Percentiles rank a stretch among this genome's conserved stretches.
Evolutionary conservation across 2,113 vertebrate genomes (phyloP).

Genomic region (Arvicanthis niloticus): DNA sequence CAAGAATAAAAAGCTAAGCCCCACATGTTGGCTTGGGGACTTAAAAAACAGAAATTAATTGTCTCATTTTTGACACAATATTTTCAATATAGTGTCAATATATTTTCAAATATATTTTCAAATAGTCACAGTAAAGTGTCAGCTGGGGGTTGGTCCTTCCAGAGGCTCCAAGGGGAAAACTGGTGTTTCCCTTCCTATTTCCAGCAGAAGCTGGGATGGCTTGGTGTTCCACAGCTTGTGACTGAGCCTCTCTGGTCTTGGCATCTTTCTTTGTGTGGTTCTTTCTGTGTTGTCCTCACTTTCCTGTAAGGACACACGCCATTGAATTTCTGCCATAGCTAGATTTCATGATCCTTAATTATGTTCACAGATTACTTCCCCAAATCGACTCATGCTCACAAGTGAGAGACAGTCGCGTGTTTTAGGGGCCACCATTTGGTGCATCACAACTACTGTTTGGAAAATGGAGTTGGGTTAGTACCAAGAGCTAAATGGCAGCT

Average conservation of each 20-base stretch:
- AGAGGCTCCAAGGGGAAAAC: background rate
- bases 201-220: background rate
- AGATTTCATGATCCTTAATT: background rate
- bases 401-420: background rate
- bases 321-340: background rate
- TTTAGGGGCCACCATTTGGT: background rate
- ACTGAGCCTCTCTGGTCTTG: background rate
- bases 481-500: background rate
- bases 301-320: background rate
- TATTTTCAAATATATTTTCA: no score
- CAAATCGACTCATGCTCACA: background rate
- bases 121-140: constrained; percentile 1
- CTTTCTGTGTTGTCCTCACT: background rate
- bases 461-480: background rate
- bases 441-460: background rate
- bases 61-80: background rate
- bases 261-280: background rate
- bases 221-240: background rate
- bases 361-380: background rate
- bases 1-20: background rate
- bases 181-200: background rate
- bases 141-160: background rate
- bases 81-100: no score
- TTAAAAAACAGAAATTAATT: background rate
- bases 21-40: background rate